phyloP scores from a whole-genome alignment of 2,797 vertebrate genomes.

The Peromyscus aztecus region DNA sequence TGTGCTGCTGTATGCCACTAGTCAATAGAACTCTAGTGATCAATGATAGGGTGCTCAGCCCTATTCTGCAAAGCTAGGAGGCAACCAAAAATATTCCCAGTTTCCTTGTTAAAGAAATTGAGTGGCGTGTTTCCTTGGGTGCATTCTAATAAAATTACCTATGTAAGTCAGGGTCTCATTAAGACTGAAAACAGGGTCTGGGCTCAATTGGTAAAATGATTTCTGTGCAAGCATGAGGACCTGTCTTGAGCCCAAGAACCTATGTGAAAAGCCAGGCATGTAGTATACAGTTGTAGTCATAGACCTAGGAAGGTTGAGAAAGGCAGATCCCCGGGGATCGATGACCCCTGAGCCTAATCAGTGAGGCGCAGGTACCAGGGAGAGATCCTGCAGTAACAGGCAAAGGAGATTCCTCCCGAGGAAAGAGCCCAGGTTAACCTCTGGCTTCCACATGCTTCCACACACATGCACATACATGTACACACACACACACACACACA shows the following conservation, averaged over 20 bases:
- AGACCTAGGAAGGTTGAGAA: background rate
- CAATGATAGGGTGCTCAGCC: background rate
- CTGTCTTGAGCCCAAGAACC: background rate
- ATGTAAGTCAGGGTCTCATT: background rate
- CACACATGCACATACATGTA: background rate
- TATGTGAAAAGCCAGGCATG: background rate
- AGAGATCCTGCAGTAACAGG: background rate
- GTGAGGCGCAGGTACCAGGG: background rate
- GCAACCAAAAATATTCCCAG: background rate
- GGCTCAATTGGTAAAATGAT: background rate
- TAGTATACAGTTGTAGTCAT: too few species aligned
- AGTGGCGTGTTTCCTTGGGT: background rate
- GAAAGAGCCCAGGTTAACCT: background rate
- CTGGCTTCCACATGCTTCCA: background rate
- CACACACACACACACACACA: background rate
- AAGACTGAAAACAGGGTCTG: background rate
- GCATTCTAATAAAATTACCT: background rate
- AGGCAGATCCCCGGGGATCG: background rate
- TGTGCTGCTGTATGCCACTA: background rate
- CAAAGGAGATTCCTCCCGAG: background rate
- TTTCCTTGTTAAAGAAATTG: background rate
- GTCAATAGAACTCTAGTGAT: background rate
- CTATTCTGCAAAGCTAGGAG: background rate
- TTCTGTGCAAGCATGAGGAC: background rate
- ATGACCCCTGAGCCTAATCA: background rate